Percentiles rank a stretch among this genome's conserved stretches.
Evolutionary conservation across 2,888 invertebrate genomes (phyloP).

Genomic region (Phortica okadai): DNA sequence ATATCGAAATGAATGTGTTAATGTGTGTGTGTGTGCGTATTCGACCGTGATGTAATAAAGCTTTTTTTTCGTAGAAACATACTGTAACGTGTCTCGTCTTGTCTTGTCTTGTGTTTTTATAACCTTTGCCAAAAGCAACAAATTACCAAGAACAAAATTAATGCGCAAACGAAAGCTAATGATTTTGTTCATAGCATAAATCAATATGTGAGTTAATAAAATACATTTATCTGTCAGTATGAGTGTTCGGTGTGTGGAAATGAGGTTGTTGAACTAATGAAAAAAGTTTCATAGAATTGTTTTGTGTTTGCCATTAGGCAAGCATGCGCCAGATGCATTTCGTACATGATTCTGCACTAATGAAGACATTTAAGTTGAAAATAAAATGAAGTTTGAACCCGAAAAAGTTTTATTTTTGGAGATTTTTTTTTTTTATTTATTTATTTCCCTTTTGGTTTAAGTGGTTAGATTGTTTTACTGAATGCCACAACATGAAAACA

Average conservation of each 20-base stretch:
- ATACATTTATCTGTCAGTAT: background rate
- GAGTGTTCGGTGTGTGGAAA: no score
- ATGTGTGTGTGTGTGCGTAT: constrained; percentile 8
- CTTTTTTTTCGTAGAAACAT: background rate
- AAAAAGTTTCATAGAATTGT: no score
- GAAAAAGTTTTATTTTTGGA: background rate
- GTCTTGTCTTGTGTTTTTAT: background rate
- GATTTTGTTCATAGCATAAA: background rate
- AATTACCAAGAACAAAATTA: constrained; percentile 14
- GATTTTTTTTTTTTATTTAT: background rate
- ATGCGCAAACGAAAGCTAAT: background rate
- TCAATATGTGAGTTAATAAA: constrained; percentile 7
- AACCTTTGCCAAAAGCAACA: background rate
- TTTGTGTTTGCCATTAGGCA: no score
- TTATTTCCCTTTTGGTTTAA: background rate
- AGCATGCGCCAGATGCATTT: no score
- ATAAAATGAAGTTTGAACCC: background rate
- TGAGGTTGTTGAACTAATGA: no score
- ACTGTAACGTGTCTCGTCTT: background rate
- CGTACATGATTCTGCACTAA: no score
- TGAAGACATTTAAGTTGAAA: no score
- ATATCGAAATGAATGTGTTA: background rate
- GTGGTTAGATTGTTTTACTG: no score
- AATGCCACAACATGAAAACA: background rate
- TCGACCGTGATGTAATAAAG: constrained; percentile 4